These are phyloP conservation scores for Entomobrya proxima DNA, from an alignment of 2,888 invertebrate species.

Conservation along the genomic window DNA sequence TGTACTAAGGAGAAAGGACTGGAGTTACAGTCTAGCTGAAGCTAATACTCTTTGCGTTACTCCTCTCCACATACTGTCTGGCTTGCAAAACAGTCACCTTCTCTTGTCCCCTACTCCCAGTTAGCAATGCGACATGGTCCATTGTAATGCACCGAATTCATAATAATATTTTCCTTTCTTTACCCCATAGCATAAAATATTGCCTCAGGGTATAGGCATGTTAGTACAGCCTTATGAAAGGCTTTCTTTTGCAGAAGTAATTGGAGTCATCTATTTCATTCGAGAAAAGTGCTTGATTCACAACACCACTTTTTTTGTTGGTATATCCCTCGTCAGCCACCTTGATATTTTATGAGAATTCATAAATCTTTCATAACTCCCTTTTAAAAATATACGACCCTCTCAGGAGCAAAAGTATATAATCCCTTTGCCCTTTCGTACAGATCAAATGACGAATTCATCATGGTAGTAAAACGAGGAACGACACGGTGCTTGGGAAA, in stretches of 20 bases:
- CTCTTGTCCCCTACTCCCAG: too few species aligned
- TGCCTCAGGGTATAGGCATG: not conserved
- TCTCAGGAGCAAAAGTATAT: slow-evolving; percentile 36
- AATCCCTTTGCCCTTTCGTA: not conserved
- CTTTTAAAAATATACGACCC: slow-evolving; percentile 55
- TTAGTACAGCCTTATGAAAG: not conserved
- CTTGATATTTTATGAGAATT: slow-evolving; percentile 45
- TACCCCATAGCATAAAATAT: not conserved
- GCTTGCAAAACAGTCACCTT: too few species aligned
- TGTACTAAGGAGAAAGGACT: not conserved
- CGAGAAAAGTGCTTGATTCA: not conserved
- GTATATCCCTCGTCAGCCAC: not conserved
- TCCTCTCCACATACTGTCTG: not conserved
- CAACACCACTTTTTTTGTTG: slow-evolving; percentile 8
- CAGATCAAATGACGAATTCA: slow-evolving; percentile 37
- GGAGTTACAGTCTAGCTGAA: not conserved
- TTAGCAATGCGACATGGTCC: too few species aligned
- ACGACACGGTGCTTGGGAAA: not conserved
- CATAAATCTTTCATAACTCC: slow-evolving; percentile 63
- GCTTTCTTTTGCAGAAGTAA: too few species aligned
- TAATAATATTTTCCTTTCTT: too few species aligned
- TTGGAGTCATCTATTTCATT: slow-evolving; percentile 33
- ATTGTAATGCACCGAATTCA: too few species aligned
- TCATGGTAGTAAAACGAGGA: not conserved
- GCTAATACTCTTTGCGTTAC: not conserved